Evolutionary conservation across 2,888 invertebrate species (phyloP).

Genomic region (Eupelmus urozonus): DNA sequence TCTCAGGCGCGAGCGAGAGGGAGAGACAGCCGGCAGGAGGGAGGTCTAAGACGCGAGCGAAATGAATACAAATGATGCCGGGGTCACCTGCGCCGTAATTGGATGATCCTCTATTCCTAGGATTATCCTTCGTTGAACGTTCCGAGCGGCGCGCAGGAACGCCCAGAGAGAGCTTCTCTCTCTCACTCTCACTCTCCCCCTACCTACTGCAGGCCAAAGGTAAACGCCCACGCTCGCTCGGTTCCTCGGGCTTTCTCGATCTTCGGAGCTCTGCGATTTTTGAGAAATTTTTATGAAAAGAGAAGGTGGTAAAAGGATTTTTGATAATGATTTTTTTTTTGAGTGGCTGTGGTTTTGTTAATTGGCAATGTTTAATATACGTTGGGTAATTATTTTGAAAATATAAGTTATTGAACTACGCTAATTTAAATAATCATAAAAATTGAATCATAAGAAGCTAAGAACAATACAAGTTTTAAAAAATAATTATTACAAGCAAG

Average conservation of each 20-base stretch:
- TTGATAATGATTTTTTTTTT: too few species aligned
- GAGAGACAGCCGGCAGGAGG: slow-evolving; percentile 39
- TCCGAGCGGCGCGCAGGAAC: slow-evolving; percentile 60
- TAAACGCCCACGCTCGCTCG: slow-evolving; percentile 64
- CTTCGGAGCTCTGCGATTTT: too few species aligned
- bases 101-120: slow-evolving; percentile 71
- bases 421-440: too few species aligned
- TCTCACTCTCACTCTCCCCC: slow-evolving; percentile 23
- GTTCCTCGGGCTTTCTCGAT: background rate
- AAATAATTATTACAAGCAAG: too few species aligned
- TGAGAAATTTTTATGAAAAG: slow-evolving; percentile 32
- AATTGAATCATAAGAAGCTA: too few species aligned
- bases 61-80: slow-evolving; percentile 73
- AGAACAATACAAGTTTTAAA: too few species aligned
- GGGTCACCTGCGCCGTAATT: slow-evolving; percentile 73
- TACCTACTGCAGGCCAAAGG: slow-evolving; percentile 26
- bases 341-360: too few species aligned
- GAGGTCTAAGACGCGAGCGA: slow-evolving; percentile 59
- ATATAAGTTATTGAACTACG: too few species aligned
- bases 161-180: slow-evolving; percentile 44
- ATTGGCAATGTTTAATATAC: too few species aligned
- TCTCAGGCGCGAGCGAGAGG: background rate
- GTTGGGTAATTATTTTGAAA: too few species aligned
- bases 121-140: slow-evolving; percentile 71
- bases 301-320: too few species aligned